Percentiles rank a stretch among this genome's conserved stretches.
Evolutionary conservation across 2,113 vertebrate genomes (phyloP).

Genomic region (Leptodactylus fuscus): DNA sequence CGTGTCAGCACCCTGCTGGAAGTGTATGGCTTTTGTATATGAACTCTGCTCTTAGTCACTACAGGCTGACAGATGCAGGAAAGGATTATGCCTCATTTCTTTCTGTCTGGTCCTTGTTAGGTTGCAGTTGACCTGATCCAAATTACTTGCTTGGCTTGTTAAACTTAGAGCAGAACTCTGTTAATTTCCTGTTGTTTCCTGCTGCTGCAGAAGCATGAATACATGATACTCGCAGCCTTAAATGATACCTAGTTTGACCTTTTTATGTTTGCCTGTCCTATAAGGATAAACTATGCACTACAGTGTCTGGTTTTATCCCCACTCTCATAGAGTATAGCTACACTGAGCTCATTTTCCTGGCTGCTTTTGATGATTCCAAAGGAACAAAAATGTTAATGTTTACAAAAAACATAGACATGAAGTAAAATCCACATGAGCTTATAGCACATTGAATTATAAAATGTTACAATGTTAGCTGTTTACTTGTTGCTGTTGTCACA

Average conservation of each 20-base stretch:
- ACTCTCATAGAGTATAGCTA: not conserved
- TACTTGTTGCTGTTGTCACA: too few relatives aligned
- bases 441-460: not conserved
- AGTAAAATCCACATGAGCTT: not conserved
- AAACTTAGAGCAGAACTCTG: slow-evolving; percentile 8
- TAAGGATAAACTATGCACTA: not conserved
- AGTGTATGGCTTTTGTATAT: slow-evolving; percentile 5
- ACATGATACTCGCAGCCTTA: not conserved
- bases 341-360: not conserved
- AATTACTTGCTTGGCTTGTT: slow-evolving; percentile 11
- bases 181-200: slow-evolving; percentile 21
- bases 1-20: not conserved
- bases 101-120: slow-evolving; percentile 8
- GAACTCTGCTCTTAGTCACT: slow-evolving; percentile 13
- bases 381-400: not conserved
- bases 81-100: slow-evolving; percentile 19
- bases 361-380: not conserved
- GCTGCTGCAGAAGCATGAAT: not conserved
- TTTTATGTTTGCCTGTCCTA: not conserved
- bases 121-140: slow-evolving; percentile 18
- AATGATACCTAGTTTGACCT: not conserved
- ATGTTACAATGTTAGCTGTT: too few relatives aligned
- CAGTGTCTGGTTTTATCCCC: not conserved
- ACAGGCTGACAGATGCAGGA: slow-evolving; percentile 17
- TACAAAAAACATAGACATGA: not conserved